Evolutionary conservation across 2,888 invertebrate species (phyloP), one percentile per base, ranked within the genome.

Genomic region (Hirtodrosophila trivittata): DNA sequence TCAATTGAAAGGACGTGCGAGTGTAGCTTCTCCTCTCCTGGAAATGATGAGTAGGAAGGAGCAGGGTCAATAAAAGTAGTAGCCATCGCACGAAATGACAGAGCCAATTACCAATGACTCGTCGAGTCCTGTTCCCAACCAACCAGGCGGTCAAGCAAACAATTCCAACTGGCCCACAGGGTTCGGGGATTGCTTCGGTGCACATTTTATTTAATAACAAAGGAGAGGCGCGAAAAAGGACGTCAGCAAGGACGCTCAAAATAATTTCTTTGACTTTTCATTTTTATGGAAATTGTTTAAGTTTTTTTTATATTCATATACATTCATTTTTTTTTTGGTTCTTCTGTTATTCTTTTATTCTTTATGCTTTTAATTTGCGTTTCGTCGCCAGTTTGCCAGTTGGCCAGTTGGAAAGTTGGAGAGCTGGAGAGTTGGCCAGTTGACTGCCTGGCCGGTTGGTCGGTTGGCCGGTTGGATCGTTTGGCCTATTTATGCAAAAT

Each of bases 1-100:
- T 93, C 93, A 78, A 94, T 92, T 54, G 92, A 92, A 66, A 94
- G 91, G 58, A 92, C 91, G 60, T 93, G 92, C 28, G 93, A 93
- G 74, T 92, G 92, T 32, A 93, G 91, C 57, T 93, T 93, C 88
- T 93, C 93, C 68, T 93, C 93, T 47, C 94, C 94, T 92, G 89
- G 6, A 77, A 77, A 58, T 39, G 38, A 38, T 21, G 16, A 45
- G n/a, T 8, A n/a, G 25, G 14, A 30, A 32, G 9, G 4, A n/a
- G n/a, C n/a, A n/a, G 39, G 68, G 71, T 72, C 71, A 74, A 77
- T 80, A 73, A 73, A 77, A 55, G 60, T n/a, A 10, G 21, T 13
- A 52, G 39, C 54, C 58, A 66, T 56, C 68, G 75, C 67, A n/a
- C 70, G 66, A 66, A 77, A 73, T 77, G 81, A 77, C 81, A 83